These are phyloP conservation scores for Drosophila colorata DNA, from an alignment of 2,888 invertebrate species.

Conservation along the genomic window DNA sequence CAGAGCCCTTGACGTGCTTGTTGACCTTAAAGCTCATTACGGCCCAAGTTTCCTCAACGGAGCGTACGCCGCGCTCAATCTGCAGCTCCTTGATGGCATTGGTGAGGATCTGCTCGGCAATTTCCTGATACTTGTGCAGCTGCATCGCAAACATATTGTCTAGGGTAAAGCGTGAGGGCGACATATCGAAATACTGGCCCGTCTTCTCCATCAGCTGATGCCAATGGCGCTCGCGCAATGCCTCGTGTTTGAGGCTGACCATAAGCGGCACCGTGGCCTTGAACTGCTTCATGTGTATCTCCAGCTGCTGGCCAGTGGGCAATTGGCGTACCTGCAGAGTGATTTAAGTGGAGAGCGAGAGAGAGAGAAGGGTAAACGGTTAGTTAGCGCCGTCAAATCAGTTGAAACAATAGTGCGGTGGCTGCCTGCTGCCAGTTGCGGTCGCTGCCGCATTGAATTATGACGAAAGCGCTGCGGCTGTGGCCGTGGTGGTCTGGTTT, in stretches of 20 bases:
- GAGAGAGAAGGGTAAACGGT: constrained; percentile 29
- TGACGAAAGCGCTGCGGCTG: constrained; percentile 61
- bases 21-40: constrained; percentile 88
- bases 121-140: constrained; percentile 92
- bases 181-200: constrained; percentile 93
- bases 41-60: constrained; percentile 92
- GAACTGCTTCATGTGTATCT: constrained; percentile 95
- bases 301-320: constrained; percentile 89
- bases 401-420: constrained; percentile 79
- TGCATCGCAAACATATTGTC: constrained; percentile 98
- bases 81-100: constrained; percentile 95
- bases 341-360: neutral
- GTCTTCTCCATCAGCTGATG: constrained; percentile 94
- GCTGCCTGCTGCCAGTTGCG: constrained; percentile 46
- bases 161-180: constrained; percentile 94
- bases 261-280: constrained; percentile 94
- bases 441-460: constrained; percentile 66
- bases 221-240: constrained; percentile 96
- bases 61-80: constrained; percentile 95
- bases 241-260: constrained; percentile 96
- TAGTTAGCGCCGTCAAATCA: constrained; percentile 75
- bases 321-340: constrained; percentile 85
- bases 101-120: constrained; percentile 94
- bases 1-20: constrained; percentile 90
- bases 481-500: constrained; percentile 54